Base-by-base conservation (phyloP, 2,888 invertebrate species). In the Cheilosia vernalis region DNA sequence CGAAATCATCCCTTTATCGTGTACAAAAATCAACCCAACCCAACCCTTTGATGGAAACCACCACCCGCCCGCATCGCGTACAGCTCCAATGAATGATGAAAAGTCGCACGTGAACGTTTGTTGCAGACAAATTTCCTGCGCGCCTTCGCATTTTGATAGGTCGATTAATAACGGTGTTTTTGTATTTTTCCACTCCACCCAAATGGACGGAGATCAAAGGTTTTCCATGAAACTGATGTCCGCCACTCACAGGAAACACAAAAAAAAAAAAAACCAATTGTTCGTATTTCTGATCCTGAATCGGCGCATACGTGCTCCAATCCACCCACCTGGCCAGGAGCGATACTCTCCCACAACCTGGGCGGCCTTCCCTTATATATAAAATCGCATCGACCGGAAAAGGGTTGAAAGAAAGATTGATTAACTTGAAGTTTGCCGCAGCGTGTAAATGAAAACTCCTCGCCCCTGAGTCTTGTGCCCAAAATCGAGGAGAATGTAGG, bases 341-440 rank as follows among this genome's bases (percentile, higher is more conserved):
- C 64, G 51, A 44, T 70, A 37, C 37, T 13, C 60, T 42, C 67
- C 61, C 47, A 47, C 27, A 21, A 7, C 21, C 6, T 13, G 15
- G 3, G 13, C 5, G 21, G 15, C 51, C 27, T 33, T 44, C 49
- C 55, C 0, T 7, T 30, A 30, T 9, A 30, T 9, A 9, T 2
- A 7, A 30, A 2, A 21, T 21, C 15, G 21, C 55, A 61, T 44
- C 72, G 56, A 81, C 76, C 76, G 81, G 81, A 81, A 85, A 85
- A 85, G 85, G 85, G 85, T 85, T 85, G 85, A 85, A 85, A 85
- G 85, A 67, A 85, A 85, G 85, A 85, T 85, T 85, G 85, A 85
- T 85, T 85, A 81, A 85, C 76, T 74, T 77, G 85, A 85, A 85
- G 76, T 81, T 81, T 85, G 85, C 81, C 81, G 81, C 85, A 85